A percentile compares a stretch with the other conserved stretches of the same genome.
Evolutionary conservation across 2,888 invertebrate species (phyloP).

Genomic region (Polymixis flavicincta): DNA sequence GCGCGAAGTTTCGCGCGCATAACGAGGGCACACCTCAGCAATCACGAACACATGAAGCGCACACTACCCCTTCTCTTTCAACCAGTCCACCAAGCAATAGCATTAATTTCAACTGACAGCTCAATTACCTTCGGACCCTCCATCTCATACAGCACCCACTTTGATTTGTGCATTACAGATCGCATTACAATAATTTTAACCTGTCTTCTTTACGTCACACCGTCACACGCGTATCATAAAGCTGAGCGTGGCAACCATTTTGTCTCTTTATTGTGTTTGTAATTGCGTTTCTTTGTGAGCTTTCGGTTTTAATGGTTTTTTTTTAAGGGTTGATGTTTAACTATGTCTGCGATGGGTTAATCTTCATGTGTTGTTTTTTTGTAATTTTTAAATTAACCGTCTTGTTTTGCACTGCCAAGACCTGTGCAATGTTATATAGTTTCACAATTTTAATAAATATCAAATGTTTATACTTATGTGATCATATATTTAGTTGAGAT

Average conservation of each 20-base stretch:
- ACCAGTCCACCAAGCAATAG: constrained; percentile 72
- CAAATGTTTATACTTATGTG: not conserved
- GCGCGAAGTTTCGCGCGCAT: constrained; percentile 60
- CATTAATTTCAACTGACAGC: constrained; percentile 86
- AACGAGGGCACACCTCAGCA: constrained; percentile 66
- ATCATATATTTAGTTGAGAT: no score
- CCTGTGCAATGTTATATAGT: not conserved
- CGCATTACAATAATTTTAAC: constrained; percentile 75
- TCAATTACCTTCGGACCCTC: constrained; percentile 80
- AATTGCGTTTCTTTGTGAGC: constrained; percentile 73
- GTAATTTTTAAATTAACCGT: not conserved
- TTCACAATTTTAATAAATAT: not conserved
- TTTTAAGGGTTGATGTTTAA: constrained; percentile 53
- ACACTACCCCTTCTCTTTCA: constrained; percentile 63
- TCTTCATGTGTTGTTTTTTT: not conserved
- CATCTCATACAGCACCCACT: constrained; percentile 59
- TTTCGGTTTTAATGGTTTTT: constrained; percentile 42
- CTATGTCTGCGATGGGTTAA: constrained; percentile 43
- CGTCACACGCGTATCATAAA: constrained; percentile 74
- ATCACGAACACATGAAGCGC: constrained; percentile 78
- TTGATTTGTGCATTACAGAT: constrained; percentile 75
- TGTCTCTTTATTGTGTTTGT: constrained; percentile 72
- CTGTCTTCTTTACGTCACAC: constrained; percentile 73
- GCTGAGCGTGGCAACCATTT: constrained; percentile 65
- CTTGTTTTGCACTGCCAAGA: constrained; percentile 18